These are phyloP conservation scores for Hypomesus transpacificus DNA, from an alignment of 2,113 vertebrate species.

Conservation along the genomic window DNA sequence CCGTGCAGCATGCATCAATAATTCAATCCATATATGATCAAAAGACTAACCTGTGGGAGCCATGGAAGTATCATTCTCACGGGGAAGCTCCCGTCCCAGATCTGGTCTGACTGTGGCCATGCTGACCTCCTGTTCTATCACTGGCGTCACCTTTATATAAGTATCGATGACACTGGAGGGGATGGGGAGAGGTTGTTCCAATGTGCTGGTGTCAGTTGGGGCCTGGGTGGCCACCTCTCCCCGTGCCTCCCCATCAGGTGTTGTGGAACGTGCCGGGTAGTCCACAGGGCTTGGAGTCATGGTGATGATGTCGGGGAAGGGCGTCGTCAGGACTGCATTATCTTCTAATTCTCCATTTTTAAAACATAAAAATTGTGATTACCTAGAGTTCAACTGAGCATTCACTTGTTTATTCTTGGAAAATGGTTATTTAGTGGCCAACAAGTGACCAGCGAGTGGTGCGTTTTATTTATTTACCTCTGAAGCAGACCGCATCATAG, in stretches of 20 bases:
- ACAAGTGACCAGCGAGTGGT: background rate
- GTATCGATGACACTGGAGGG: slow-evolving; percentile 32
- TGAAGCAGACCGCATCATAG: slow-evolving; percentile 91
- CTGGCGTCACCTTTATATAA: slow-evolving; percentile 3
- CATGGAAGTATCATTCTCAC: slow-evolving; percentile 43
- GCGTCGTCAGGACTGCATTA: slow-evolving; percentile 44
- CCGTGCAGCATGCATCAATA: background rate
- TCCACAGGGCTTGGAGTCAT: slow-evolving; percentile 61
- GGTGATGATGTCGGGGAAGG: slow-evolving; percentile 68
- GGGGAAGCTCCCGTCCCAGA: slow-evolving; percentile 5
- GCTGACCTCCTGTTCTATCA: slow-evolving; percentile 33
- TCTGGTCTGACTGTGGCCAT: slow-evolving; percentile 44
- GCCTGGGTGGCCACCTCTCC: slow-evolving; percentile 74
- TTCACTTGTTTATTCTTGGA: too few relatives aligned
- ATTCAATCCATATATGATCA: background rate
- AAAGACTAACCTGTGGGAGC: slow-evolving; percentile 71
- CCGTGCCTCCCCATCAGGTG: slow-evolving; percentile 60
- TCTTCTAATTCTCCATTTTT: slow-evolving; percentile 43
- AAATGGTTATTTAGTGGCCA: background rate
- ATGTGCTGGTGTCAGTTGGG: slow-evolving; percentile 59
- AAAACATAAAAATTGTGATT: background rate
- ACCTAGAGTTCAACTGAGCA: too few relatives aligned
- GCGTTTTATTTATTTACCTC: slow-evolving; percentile 66
- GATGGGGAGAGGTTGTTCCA: slow-evolving; percentile 28
- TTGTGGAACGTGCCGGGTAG: slow-evolving; percentile 59